Conservation (phyloP, 2,888 invertebrate species). For the Aporophyla nigra region DNA sequence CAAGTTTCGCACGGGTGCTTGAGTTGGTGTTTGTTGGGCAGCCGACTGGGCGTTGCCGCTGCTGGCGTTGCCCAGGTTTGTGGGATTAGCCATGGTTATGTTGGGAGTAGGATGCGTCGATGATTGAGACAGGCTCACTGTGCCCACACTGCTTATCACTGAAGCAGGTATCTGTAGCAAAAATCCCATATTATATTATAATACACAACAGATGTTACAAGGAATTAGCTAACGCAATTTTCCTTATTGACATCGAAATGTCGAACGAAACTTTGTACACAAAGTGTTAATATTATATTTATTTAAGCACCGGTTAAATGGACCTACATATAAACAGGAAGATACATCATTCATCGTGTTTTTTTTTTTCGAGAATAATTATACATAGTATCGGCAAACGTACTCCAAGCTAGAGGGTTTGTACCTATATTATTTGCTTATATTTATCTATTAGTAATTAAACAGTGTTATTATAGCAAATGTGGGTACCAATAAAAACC, state of each 20-base stretch:
- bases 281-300: slow-evolving; percentile 12
- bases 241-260: slow-evolving; percentile 52
- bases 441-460: too few species aligned
- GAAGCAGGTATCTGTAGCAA: slow-evolving; percentile 90
- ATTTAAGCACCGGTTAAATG: slow-evolving; percentile 19
- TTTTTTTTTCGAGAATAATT: slow-evolving; percentile 1
- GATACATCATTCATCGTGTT: not conserved
- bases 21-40: slow-evolving; percentile 85
- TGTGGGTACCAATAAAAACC: too few species aligned
- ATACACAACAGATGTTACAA: not conserved
- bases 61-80: slow-evolving; percentile 84
- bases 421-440: too few species aligned
- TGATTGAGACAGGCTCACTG: slow-evolving; percentile 89
- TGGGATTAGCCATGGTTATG: slow-evolving; percentile 88
- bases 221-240: slow-evolving; percentile 22
- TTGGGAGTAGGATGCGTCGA: slow-evolving; percentile 83
- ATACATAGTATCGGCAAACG: not conserved
- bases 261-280: slow-evolving; percentile 11
- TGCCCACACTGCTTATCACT: slow-evolving; percentile 91
- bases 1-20: slow-evolving; percentile 93
- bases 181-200: slow-evolving; percentile 17
- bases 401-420: not conserved
- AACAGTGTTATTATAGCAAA: too few species aligned
- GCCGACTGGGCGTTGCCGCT: slow-evolving; percentile 79
- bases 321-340: slow-evolving; percentile 35